Conservation (phyloP, 2,113 vertebrate genomes). For the Osmerus eperlanus region DNA sequence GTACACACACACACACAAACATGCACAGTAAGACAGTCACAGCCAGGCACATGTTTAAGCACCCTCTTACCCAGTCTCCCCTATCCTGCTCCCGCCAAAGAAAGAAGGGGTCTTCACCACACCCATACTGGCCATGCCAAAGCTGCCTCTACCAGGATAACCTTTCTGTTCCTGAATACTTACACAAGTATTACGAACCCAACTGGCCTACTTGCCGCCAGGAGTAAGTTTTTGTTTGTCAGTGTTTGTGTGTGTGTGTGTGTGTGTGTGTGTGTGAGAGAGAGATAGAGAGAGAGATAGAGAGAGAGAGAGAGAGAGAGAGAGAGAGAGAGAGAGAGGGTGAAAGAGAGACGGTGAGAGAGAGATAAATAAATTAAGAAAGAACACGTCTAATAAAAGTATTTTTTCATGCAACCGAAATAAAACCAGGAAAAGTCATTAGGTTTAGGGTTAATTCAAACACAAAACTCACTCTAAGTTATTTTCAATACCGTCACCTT, state of each 20-base stretch:
- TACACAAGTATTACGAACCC: not conserved
- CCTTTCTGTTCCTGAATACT: not conserved
- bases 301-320: not conserved
- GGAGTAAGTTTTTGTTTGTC: too few species aligned
- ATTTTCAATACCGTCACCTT: too few species aligned
- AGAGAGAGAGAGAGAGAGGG: constrained; percentile 1
- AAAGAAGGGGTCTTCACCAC: not conserved
- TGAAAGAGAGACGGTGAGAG: not conserved
- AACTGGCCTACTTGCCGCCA: too few species aligned
- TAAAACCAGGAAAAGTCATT: too few species aligned
- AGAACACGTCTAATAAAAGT: not conserved
- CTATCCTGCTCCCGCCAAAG: not conserved
- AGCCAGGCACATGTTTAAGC: not conserved
- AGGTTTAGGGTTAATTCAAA: too few species aligned
- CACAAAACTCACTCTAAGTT: too few species aligned
- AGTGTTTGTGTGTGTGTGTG: not conserved
- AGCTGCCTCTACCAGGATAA: not conserved
- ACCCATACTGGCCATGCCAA: not conserved
- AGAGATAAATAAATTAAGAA: constrained; percentile 3
- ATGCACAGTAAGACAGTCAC: not conserved
- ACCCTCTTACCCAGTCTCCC: not conserved
- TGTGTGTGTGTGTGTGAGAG: too few species aligned
- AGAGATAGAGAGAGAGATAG: not conserved
- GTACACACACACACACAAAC: not conserved
- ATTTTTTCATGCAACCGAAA: too few species aligned